Percentiles rank a stretch among this genome's conserved stretches.
These are phyloP conservation scores for Yponomeuta cagnagella DNA, from an alignment of 2,888 invertebrate genomes.

Conservation along the genomic window DNA sequence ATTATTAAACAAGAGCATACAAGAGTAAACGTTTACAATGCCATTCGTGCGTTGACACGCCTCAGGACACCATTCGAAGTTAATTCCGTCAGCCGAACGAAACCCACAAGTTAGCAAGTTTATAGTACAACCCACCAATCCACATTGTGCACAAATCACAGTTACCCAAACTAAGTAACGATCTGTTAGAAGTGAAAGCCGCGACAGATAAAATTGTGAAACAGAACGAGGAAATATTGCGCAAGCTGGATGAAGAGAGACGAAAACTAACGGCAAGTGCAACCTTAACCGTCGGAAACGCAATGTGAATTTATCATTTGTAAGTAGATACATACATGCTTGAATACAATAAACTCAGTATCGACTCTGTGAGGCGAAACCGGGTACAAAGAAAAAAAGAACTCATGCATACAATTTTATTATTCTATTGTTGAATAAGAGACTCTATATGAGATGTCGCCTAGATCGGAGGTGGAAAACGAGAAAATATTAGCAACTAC, in stretches of 20 bases:
- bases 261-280: conserved; percentile 21
- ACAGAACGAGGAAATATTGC: conserved; percentile 49
- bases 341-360: neutral
- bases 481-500: neutral
- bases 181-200: conserved; percentile 43
- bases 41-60: too few relatives aligned
- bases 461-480: neutral
- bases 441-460: conserved; percentile 16
- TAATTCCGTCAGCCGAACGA: too few relatives aligned
- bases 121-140: too few relatives aligned
- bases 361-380: conserved; percentile 26
- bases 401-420: conserved; percentile 35
- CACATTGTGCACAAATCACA: conserved; percentile 58
- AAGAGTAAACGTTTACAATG: too few relatives aligned
- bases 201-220: conserved; percentile 41
- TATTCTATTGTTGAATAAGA: conserved; percentile 40
- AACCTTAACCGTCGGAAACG: neutral
- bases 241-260: conserved; percentile 38
- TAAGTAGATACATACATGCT: neutral
- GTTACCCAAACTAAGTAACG: conserved; percentile 49
- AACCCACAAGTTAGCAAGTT: too few relatives aligned
- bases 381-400: conserved; percentile 38
- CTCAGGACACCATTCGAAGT: too few relatives aligned
- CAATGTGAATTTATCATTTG: neutral
- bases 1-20: too few relatives aligned